Evolutionary conservation across 2,888 invertebrate genomes (phyloP).

Genomic region (Drosophila lacicola): DNA sequence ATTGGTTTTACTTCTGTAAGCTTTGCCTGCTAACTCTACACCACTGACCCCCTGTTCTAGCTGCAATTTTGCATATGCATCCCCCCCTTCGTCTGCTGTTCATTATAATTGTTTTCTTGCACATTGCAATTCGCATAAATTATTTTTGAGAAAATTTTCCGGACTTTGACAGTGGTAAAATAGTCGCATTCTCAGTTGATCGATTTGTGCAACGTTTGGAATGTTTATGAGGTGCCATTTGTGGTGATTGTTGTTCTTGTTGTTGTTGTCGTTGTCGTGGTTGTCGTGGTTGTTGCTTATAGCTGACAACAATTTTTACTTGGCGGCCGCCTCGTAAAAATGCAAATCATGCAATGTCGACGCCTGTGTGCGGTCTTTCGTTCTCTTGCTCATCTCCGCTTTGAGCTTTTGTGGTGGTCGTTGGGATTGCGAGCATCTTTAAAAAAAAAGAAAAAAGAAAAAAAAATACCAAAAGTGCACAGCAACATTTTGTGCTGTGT

Average conservation of each 20-base stretch:
- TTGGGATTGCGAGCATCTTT: slow-evolving; percentile 17
- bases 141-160: slow-evolving; percentile 34
- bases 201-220: slow-evolving; percentile 36
- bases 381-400: background rate
- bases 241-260: slow-evolving; percentile 1
- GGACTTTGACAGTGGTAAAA: slow-evolving; percentile 18
- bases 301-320: background rate
- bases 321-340: background rate
- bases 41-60: background rate
- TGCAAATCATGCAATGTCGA: slow-evolving; percentile 15
- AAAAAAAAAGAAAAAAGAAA: background rate
- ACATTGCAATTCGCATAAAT: slow-evolving; percentile 10
- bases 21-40: background rate
- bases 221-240: slow-evolving; percentile 34
- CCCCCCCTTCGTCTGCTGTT: background rate
- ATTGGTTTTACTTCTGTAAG: slow-evolving; percentile 1
- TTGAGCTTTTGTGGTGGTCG: slow-evolving; percentile 26
- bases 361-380: background rate
- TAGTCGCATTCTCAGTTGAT: slow-evolving; percentile 29
- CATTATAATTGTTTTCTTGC: slow-evolving; percentile 20
- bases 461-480: slow-evolving; percentile 11
- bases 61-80: background rate
- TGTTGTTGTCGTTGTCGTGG: too few species aligned
- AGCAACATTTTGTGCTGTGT: slow-evolving; percentile 46
- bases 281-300: too few species aligned